Evolutionary conservation across 1,140 invertebrate genomes (phyloP).

Genomic region (Bathynomus jamesi): DNA sequence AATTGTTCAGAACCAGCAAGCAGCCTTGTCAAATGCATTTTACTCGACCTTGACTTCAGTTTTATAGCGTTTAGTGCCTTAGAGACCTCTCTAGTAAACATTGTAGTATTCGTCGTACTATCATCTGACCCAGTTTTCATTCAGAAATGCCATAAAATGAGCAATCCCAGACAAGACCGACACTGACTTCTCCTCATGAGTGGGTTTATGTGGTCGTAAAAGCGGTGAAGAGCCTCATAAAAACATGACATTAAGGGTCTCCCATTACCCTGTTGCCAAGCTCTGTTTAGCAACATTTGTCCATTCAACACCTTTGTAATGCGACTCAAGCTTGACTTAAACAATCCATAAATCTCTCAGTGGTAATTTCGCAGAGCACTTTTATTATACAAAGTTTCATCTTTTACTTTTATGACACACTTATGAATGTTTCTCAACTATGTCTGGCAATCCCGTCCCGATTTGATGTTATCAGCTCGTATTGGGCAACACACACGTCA

Average conservation of each 20-base stretch:
- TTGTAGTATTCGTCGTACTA: background rate
- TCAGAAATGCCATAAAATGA: background rate
- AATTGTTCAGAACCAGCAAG: too few relatives aligned
- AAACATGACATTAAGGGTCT: background rate
- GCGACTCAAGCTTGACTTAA: too few relatives aligned
- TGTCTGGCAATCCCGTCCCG: background rate
- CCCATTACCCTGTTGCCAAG: background rate
- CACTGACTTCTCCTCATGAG: background rate
- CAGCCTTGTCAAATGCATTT: too few relatives aligned
- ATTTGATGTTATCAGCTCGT: constrained; percentile 1
- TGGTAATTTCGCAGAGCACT: background rate
- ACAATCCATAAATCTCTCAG: background rate
- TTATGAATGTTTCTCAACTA: background rate
- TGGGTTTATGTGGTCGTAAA: background rate
- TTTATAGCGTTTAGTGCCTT: too few relatives aligned
- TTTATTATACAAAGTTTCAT: background rate
- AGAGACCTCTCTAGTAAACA: background rate
- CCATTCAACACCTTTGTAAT: too few relatives aligned
- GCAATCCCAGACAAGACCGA: background rate
- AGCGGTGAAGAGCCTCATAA: background rate
- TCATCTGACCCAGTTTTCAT: background rate
- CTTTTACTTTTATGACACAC: background rate
- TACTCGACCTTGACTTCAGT: too few relatives aligned
- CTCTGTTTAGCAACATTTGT: too few relatives aligned
- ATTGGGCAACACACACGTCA: background rate